Conservation (phyloP, 2,888 invertebrate genomes). For the Lithodes maja region DNA sequence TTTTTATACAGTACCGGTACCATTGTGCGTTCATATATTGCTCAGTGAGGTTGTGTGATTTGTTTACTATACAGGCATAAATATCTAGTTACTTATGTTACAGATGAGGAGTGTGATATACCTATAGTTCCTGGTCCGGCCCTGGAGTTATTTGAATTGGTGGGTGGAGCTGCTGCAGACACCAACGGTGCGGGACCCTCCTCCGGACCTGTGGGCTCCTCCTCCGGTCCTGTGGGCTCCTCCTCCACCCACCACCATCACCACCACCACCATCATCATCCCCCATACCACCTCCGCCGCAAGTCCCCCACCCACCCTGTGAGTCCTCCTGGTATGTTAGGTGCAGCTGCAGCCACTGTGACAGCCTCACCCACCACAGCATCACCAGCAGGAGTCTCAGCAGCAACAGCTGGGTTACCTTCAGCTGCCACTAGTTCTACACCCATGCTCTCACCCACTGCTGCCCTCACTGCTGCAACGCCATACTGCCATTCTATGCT, state of each 20-base stretch:
- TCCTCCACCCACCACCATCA: conserved; percentile 61
- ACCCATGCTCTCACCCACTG: conserved; percentile 64
- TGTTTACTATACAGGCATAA: too few relatives aligned
- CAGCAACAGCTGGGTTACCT: conserved; percentile 76
- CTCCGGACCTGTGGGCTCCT: conserved; percentile 42
- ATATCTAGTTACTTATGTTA: too few relatives aligned
- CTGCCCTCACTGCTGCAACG: conserved; percentile 74
- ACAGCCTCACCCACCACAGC: conserved; percentile 56
- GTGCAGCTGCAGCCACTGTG: conserved; percentile 77
- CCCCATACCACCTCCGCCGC: conserved; percentile 54
- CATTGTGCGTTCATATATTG: too few relatives aligned
- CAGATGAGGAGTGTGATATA: conserved; percentile 57
- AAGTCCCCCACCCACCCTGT: conserved; percentile 50
- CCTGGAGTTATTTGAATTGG: conserved; percentile 50
- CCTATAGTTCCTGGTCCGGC: conserved; percentile 38
- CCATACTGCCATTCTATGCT: conserved; percentile 80
- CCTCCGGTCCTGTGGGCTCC: conserved; percentile 47
- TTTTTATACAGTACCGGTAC: too few relatives aligned
- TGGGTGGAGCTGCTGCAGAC: conserved; percentile 29
- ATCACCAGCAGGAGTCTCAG: conserved; percentile 49
- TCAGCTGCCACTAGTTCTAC: conserved; percentile 92
- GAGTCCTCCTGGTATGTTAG: conserved; percentile 76
- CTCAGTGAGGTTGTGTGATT: too few relatives aligned
- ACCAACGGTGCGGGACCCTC: conserved; percentile 47
- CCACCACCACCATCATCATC: conserved; percentile 51